A percentile compares a stretch with the other conserved stretches of the same genome.
Conservation (phyloP, 2,888 invertebrate genomes). For the Leptura quadrifasciata region DNA sequence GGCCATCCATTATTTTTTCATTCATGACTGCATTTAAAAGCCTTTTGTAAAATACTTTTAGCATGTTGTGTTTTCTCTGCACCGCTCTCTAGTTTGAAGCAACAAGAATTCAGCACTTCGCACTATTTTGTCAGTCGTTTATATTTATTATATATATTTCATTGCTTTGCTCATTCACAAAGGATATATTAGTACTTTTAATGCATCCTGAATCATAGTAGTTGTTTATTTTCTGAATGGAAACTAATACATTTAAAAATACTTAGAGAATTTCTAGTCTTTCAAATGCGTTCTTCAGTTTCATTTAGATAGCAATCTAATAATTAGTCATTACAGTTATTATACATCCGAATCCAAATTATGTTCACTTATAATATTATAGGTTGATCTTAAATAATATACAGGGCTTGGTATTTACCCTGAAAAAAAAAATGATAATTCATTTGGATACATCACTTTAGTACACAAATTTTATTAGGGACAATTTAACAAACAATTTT, state of each 20-base stretch:
- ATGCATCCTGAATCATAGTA: conserved; percentile 22
- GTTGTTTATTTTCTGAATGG: conserved; percentile 13
- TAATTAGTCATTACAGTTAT: neutral
- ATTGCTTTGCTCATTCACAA: conserved; percentile 41
- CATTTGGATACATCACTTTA: no score
- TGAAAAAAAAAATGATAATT: no score
- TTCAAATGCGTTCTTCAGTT: neutral
- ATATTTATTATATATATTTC: conserved; percentile 26
- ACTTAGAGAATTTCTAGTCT: neutral
- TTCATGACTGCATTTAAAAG: conserved; percentile 46
- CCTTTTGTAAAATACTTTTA: conserved; percentile 47
- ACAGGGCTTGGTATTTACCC: no score
- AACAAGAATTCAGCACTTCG: conserved; percentile 46
- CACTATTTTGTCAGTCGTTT: conserved; percentile 41
- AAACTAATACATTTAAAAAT: conserved; percentile 9
- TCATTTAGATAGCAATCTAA: neutral
- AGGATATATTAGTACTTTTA: conserved; percentile 30
- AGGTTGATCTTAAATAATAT: neutral
- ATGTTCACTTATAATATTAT: neutral
- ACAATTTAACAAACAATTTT: no score
- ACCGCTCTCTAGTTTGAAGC: conserved; percentile 55
- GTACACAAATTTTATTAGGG: no score
- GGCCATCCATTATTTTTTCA: conserved; percentile 51
- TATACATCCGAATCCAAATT: neutral
- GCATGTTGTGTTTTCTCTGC: conserved; percentile 53